Evolutionary conservation across 2,113 vertebrate species (phyloP).

Genomic region (Phoxinus phoxinus): DNA sequence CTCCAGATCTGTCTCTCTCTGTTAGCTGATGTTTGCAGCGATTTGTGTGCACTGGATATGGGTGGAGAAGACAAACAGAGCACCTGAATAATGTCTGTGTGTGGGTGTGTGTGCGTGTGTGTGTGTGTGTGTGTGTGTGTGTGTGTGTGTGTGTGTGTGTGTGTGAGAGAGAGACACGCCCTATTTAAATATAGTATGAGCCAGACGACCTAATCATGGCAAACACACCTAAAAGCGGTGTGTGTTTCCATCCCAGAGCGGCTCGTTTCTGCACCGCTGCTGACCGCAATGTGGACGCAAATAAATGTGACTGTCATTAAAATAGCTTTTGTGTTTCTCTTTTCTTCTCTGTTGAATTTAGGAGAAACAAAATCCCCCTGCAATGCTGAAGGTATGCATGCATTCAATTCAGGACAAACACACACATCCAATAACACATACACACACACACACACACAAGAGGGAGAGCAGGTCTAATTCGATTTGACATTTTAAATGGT

Average conservation of each 20-base stretch:
- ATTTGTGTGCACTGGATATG: constrained; percentile 22
- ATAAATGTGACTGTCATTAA: neutral
- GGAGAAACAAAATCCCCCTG: neutral
- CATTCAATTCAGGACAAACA: constrained; percentile 17
- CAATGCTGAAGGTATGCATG: constrained; percentile 21
- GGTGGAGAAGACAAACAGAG: neutral
- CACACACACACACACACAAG: constrained; percentile 24
- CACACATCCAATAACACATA: neutral
- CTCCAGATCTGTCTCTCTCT: constrained; percentile 15
- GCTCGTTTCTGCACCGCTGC: neutral
- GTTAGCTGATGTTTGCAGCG: constrained; percentile 24
- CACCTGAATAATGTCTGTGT: constrained; percentile 28
- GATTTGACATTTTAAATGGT: constrained; percentile 63
- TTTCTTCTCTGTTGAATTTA: neutral
- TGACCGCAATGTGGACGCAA: neutral
- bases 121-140: neutral
- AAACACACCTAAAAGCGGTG: constrained; percentile 2
- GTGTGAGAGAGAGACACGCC: neutral
- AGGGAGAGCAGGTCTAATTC: constrained; percentile 57
- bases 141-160: no score
- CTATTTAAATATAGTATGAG: constrained; percentile 40
- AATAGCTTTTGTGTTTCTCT: neutral
- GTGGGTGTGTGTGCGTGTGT: neutral
- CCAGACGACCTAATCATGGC: constrained; percentile 31
- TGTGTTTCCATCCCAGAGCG: neutral